These are phyloP conservation scores for Nomada lathburiana DNA, from an alignment of 2,888 invertebrate genomes.

Conservation along the genomic window DNA sequence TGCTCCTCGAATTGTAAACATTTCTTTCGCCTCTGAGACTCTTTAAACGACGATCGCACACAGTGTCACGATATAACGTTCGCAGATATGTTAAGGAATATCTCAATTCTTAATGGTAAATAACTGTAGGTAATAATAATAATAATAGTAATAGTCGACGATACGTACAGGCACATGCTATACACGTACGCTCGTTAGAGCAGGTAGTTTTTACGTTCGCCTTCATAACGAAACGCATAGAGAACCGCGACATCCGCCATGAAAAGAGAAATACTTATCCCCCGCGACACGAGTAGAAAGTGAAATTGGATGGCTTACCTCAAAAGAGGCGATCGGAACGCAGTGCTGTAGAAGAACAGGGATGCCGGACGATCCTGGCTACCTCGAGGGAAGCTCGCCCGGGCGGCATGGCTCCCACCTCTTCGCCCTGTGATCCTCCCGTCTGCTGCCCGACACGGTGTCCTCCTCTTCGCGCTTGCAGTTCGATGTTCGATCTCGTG, in stretches of 20 bases:
- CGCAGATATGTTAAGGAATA: too few relatives aligned
- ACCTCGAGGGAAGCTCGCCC: constrained; percentile 81
- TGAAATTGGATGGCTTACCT: constrained; percentile 60
- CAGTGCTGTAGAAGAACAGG: constrained; percentile 59
- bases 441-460: constrained; percentile 69
- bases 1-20: not conserved
- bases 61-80: too few relatives aligned
- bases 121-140: too few relatives aligned
- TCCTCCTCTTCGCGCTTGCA: constrained; percentile 45
- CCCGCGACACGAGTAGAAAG: not conserved
- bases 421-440: constrained; percentile 73
- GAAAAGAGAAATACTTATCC: too few relatives aligned
- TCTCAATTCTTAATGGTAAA: too few relatives aligned
- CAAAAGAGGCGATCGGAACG: constrained; percentile 60
- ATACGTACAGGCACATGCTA: too few relatives aligned
- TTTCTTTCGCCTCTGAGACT: not conserved
- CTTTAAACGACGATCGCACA: not conserved
- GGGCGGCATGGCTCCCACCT: constrained; percentile 83
- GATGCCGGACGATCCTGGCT: constrained; percentile 73
- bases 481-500: not conserved
- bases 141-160: too few relatives aligned
- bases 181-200: too few relatives aligned
- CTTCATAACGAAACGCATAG: too few relatives aligned
- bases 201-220: not conserved
- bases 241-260: too few relatives aligned